Evolutionary conservation across 2,888 invertebrate species (phyloP), one percentile per base, ranked within the genome.

Genomic region (Agelastica alni): DNA sequence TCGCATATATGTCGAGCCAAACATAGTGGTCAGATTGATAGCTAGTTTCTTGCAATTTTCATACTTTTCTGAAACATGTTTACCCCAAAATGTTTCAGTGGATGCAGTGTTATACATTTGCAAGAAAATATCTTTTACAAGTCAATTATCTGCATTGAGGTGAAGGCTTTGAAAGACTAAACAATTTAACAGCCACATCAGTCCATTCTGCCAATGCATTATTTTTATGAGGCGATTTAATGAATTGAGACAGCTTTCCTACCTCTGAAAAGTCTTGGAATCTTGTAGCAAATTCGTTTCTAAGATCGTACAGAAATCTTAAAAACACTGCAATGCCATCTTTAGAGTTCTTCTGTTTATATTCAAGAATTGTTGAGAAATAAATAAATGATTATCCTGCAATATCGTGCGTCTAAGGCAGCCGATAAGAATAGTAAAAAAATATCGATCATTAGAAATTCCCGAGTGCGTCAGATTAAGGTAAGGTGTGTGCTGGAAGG

Each of bases 121-220:
- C 58, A 63, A 62, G 53, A 42, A 55, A 20, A 62, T 31, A 55
- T 61, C 56, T 58, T 61, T 32, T 48, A 39, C 17, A 48, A 16
- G 16, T 37, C 47, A 28, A 54, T 42, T 54, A 54, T 58, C 45
- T 66, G 57, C 61, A 62, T 62, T 62, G 59, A 56, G 61, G 61
- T 60, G 44, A 59, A 18, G 58, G 55, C 56, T 62, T 62, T 59
- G 60, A 51, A 20, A 65, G 61, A 61, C 51, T 61, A 43, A 53
- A 68, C 53, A 68, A 63, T 60, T 66, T 67, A 31, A 61, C 66
- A 63, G 66, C 65, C 42, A 60, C 55, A 48, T 60, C 41, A 22
- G 59, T 59, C 53, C 59, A 45, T 53, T 53, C 32, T 45, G 5
- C 30, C 45, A 30, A 18, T 52, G 16, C 43, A 51, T 17, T 12